Percentiles rank a stretch among this genome's conserved stretches.
These are phyloP conservation scores for Heteromyza rotundicornis DNA, from an alignment of 2,888 invertebrate species.

Conservation along the genomic window DNA sequence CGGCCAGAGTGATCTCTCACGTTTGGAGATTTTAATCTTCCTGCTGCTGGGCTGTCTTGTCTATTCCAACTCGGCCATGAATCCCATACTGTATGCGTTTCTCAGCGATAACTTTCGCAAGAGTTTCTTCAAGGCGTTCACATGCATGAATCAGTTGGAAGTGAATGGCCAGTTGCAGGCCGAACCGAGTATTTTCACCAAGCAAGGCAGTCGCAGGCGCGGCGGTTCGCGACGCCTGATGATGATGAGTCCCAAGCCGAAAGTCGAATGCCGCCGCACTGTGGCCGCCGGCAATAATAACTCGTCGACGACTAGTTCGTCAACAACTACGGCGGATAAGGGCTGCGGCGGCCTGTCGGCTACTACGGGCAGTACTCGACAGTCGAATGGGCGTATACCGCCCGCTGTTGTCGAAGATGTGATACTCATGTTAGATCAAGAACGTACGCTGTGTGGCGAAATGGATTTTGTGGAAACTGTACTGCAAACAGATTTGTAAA, in stretches of 20 bases:
- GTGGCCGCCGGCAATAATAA: constrained; percentile 44
- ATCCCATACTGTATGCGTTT: constrained; percentile 91
- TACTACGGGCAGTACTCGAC: neutral
- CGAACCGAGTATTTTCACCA: constrained; percentile 83
- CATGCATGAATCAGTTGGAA: constrained; percentile 84
- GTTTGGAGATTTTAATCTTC: constrained; percentile 79
- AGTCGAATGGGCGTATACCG: constrained; percentile 8
- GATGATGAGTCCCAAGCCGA: constrained; percentile 25
- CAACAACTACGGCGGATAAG: constrained; percentile 45
- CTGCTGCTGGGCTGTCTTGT: constrained; percentile 80
- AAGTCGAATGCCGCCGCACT: constrained; percentile 5
- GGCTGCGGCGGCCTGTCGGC: neutral
- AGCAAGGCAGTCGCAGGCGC: constrained; percentile 50
- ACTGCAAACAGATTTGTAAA: constrained; percentile 43
- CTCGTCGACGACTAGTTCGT: constrained; percentile 46
- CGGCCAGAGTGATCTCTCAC: constrained; percentile 71
- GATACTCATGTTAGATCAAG: constrained; percentile 40
- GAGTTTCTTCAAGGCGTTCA: constrained; percentile 90
- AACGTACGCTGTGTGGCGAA: constrained; percentile 26
- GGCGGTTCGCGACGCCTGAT: constrained; percentile 45
- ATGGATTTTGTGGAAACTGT: constrained; percentile 32
- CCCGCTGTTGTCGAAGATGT: constrained; percentile 32
- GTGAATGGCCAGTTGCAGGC: constrained; percentile 84
- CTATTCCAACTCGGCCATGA: constrained; percentile 87
- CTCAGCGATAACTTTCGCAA: constrained; percentile 94